Base-by-base conservation (phyloP, 2,113 vertebrate species). In the Heloderma charlesbogerti region DNA sequence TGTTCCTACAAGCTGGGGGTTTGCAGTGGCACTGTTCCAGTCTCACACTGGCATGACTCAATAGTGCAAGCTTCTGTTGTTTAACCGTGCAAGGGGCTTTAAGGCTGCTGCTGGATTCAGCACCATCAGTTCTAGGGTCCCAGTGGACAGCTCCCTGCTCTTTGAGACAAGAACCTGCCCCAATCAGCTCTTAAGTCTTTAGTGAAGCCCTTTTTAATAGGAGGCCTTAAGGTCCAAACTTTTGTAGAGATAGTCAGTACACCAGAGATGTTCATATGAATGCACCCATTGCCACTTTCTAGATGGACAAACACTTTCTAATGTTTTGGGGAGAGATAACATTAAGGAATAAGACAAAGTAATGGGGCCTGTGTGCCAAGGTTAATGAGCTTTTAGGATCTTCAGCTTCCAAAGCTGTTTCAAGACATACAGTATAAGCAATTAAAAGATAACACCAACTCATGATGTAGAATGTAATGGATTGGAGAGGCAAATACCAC, bases 141-240 rank as follows among this genome's bases (percentile, higher is more conserved):
- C 60, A 90, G 10, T 80, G 84, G 84, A 90, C 84, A 90, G 75
- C 75, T 80, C 75, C 83, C 22, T 71, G 29, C 9, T 69, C 75
- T 90, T 79, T 86, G 63, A 43, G 45, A 27, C 48, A 57, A 60
- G n/a, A 66, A 71, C 43, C 83, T 90, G 74, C 43, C 6, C n/a
- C 67, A 43, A 45, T 20, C 54, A 85, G 22, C 67, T 22, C 37
- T 74, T 63, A 1, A 57, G 6, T 45, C 51, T n/a, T 60, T 51
- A 84, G 13, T 45, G 69, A 20, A 31, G n/a, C 22, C 45, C 63
- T 1, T 31, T 40, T 60, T 87, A 37, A 51, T 29, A 12, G n/a
- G 78, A 82, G 51, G 13, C 60, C 60, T 67, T 8, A 31, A 72
- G 31, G 25, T 25, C 31, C 4, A 71, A 74, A 74, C 9, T 48